phyloP scores from a whole-genome alignment of 2,113 vertebrate species.

The Struthidea cinerea region DNA sequence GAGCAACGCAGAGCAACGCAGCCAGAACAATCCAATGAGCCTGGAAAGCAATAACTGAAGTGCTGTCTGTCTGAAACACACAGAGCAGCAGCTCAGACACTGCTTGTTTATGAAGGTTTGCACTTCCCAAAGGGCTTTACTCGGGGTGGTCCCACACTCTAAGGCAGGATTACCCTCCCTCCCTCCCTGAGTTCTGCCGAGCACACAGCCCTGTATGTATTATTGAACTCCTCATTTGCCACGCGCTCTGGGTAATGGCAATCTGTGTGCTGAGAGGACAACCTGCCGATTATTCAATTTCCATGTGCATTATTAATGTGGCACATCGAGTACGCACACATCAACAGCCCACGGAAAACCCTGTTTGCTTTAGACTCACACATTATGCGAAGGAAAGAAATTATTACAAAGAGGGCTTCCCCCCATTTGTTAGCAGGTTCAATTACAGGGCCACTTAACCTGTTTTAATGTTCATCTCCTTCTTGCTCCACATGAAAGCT shows the following conservation, averaged over 20 bases:
- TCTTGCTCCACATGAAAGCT: background rate
- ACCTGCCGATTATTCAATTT: background rate
- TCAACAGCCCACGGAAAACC: background rate
- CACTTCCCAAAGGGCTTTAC: slow-evolving; percentile 23
- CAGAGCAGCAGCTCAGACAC: background rate
- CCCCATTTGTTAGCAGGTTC: background rate
- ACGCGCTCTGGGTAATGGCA: background rate
- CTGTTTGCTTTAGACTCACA: background rate
- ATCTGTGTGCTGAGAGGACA: slow-evolving; percentile 2
- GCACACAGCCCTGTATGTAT: background rate
- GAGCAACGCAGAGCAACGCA: background rate
- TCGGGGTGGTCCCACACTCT: background rate
- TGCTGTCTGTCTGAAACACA: background rate
- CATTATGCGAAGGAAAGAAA: background rate
- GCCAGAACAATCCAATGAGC: background rate
- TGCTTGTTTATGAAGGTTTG: background rate
- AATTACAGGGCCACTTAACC: slow-evolving; percentile 41
- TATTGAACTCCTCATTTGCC: slow-evolving; percentile 27
- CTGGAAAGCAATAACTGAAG: background rate
- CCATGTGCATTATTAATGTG: background rate
- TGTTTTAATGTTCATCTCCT: slow-evolving; percentile 13
- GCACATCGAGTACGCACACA: background rate
- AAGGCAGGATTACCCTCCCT: background rate
- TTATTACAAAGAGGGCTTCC: background rate
- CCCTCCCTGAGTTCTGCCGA: background rate